Evolutionary conservation across 2,797 vertebrate genomes (phyloP).

Genomic region (Sebastolobus altivelis): DNA sequence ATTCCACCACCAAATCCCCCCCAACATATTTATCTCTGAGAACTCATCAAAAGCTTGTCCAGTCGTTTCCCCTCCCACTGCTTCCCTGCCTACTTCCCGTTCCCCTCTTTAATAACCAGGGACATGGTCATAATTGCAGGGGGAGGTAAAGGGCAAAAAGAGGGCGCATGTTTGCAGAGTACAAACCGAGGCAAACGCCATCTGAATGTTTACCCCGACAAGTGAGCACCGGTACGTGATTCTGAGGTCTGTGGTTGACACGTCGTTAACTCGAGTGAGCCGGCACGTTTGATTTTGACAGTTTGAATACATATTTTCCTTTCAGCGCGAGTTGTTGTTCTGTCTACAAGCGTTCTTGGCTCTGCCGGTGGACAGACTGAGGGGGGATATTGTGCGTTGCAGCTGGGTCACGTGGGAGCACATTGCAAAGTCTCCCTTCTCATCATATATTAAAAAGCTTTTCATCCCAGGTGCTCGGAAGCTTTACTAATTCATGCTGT

Average conservation of each 20-base stretch:
- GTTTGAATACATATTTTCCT: not conserved
- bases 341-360: conserved; percentile 49
- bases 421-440: conserved; percentile 64
- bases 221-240: not conserved
- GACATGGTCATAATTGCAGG: conserved; percentile 58
- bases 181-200: not conserved
- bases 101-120: conserved; percentile 54
- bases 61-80: conserved; percentile 51
- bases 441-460: conserved; percentile 79
- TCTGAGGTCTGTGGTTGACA: conserved; percentile 25
- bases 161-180: conserved; percentile 42
- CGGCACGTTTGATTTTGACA: conserved; percentile 14
- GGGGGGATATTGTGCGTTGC: conserved; percentile 48
- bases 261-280: conserved; percentile 28
- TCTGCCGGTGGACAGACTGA: conserved; percentile 56
- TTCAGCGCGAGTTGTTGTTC: not conserved
- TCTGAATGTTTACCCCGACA: conserved; percentile 10
- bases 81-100: conserved; percentile 30
- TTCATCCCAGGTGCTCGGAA: conserved; percentile 75
- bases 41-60: conserved; percentile 78
- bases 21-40: conserved; percentile 77
- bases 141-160: conserved; percentile 36
- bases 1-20: conserved; percentile 76
- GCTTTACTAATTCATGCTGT: conserved; percentile 80
- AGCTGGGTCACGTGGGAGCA: conserved; percentile 64